Conservation (phyloP, 2,113 vertebrate genomes). For the Crocuta crocuta region DNA sequence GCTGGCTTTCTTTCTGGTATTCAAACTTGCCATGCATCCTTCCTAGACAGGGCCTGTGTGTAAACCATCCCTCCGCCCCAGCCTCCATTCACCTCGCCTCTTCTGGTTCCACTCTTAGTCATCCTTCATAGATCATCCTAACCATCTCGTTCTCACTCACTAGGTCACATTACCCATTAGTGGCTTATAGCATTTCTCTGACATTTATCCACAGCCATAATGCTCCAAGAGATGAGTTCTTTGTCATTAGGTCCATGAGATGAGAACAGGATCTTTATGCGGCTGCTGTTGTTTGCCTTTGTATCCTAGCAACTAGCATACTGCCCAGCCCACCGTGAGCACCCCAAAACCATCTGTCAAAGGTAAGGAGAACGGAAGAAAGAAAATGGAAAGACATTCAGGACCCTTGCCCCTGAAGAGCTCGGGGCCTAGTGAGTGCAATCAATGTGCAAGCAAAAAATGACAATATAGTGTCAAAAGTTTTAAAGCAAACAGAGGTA, state of each 20-base stretch:
- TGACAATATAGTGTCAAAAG: background rate
- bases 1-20: background rate
- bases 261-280: background rate
- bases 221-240: background rate
- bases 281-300: background rate
- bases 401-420: no score
- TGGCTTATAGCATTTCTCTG: background rate
- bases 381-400: background rate
- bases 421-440: background rate
- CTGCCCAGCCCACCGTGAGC: background rate
- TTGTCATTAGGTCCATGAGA: background rate
- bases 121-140: background rate
- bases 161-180: background rate
- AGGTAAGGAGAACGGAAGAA: background rate
- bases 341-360: background rate
- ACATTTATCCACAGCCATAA: accelerated
- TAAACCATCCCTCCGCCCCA: background rate
- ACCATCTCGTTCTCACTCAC: background rate
- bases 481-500: background rate
- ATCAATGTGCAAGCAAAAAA: background rate
- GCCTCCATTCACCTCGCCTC: no score
- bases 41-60: background rate
- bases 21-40: background rate
- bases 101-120: background rate
- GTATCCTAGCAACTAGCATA: background rate